A percentile compares a stretch with the other conserved stretches of the same genome.
Conservation (phyloP, 2,888 invertebrate species). For the Balanococcus diminutus region DNA sequence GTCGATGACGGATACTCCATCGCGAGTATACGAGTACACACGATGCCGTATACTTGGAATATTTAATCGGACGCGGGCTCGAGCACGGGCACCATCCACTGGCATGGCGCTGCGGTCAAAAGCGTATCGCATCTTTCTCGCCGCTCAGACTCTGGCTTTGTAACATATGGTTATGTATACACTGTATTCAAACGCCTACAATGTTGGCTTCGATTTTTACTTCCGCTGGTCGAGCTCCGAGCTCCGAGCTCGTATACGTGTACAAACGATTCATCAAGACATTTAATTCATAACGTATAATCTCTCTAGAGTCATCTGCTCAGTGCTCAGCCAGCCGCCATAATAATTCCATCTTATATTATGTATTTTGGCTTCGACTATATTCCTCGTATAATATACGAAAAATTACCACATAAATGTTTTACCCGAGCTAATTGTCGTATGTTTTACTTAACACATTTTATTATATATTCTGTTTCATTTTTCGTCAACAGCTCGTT, state of each 20-base stretch:
- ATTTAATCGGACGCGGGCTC: neutral
- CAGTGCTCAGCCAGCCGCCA: no score
- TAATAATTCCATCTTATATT: neutral
- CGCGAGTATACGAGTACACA: neutral
- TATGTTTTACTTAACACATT: constrained; percentile 16
- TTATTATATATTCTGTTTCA: constrained; percentile 10
- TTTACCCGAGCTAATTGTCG: neutral
- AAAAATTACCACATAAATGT: constrained; percentile 15
- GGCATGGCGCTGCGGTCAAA: constrained; percentile 17
- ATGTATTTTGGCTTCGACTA: neutral
- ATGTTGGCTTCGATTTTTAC: constrained; percentile 32
- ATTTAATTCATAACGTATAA: constrained; percentile 28
- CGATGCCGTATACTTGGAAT: neutral
- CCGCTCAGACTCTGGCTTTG: neutral
- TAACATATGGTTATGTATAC: constrained; percentile 28
- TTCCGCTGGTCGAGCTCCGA: neutral
- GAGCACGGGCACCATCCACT: no score
- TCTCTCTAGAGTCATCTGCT: neutral
- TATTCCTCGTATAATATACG: neutral
- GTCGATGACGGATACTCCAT: constrained; percentile 1
- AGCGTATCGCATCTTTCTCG: neutral
- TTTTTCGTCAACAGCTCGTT: neutral
- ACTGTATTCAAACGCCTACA: neutral
- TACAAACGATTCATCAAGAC: constrained; percentile 17
- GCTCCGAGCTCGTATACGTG: neutral